Evolutionary conservation across 2,113 vertebrate genomes (phyloP), one percentile per base, ranked within the genome.

Genomic region (Oryzias curvinotus): DNA sequence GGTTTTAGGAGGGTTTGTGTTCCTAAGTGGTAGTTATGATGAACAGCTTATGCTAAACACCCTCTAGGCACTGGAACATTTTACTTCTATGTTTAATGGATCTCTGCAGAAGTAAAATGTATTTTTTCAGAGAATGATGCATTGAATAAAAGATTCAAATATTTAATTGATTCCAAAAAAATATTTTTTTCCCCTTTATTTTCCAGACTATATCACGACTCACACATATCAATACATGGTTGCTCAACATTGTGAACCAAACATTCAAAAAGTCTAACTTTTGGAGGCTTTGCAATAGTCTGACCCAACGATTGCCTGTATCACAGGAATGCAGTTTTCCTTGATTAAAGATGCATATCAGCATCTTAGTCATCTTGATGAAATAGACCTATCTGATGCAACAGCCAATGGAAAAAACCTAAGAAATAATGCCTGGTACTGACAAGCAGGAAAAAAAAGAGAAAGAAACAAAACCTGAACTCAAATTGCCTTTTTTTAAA

Each of bases 291-390:
- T 14, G 52, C 63, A 68, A 67, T 57, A 52, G 44, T 7, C 15
- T n/a, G 44, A 57, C 54, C 18, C 52, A 56, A 8, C 48, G 42
- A 78, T 56, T 60, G 41, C 30, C 36, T 28, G 14, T 19, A 48
- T 61, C 54, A 54, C 57, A 68, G 26, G 54, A 71, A 66, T 60
- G 23, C 49, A 67, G 42, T 74, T 68, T 62, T 21, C 61, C 66
- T 70, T 79, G 72, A 85, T 84, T 81, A 78, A 77, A 79, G 66
- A 85, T 71, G 71, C 65, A 44, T 62, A 68, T 80, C 68, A 55
- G 49, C 65, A 62, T 67, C 48, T 63, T 14, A 57, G 51, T 57
- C 16, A n/a, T 62, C 26, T 48, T 65, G 36, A 63, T 61, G 28
- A 62, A 47, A 23, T 25, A 58, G 64, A 65, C 14, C 41, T 52